Conservation (phyloP, 2,888 invertebrate genomes). For the Tineola bisselliella region DNA sequence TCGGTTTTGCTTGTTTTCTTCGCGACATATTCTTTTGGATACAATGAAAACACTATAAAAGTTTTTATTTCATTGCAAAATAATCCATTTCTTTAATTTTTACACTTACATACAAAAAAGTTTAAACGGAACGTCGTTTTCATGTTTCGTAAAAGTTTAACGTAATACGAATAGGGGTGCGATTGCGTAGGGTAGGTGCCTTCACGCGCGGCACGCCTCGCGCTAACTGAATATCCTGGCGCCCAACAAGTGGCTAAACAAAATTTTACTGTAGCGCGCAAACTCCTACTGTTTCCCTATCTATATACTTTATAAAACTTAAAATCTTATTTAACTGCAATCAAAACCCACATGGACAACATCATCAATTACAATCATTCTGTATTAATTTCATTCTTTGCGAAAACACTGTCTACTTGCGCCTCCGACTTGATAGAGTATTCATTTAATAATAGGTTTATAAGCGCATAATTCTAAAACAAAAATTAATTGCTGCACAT, state of each 20-base stretch:
- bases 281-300: slow-evolving; percentile 34
- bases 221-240: slow-evolving; percentile 56
- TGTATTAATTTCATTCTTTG: too few species aligned
- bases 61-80: background rate
- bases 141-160: slow-evolving; percentile 34
- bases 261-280: slow-evolving; percentile 58
- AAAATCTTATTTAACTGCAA: too few species aligned
- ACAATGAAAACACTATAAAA: background rate
- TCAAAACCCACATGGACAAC: too few species aligned
- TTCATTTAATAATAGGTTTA: too few species aligned
- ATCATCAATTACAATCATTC: too few species aligned
- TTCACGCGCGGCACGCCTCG: slow-evolving; percentile 46
- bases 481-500: too few species aligned
- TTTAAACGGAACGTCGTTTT: background rate
- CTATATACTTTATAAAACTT: background rate
- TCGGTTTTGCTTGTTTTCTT: slow-evolving; percentile 76
- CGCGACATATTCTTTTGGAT: slow-evolving; percentile 65
- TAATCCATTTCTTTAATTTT: background rate
- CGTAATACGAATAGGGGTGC: background rate
- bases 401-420: too few species aligned
- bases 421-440: too few species aligned
- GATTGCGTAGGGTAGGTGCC: slow-evolving; percentile 18
- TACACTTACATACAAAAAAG: background rate
- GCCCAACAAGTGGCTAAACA: slow-evolving; percentile 62
- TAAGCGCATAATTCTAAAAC: too few species aligned